Base-by-base conservation (phyloP, 2,888 invertebrate species). In the Keiferia lycopersicella region DNA sequence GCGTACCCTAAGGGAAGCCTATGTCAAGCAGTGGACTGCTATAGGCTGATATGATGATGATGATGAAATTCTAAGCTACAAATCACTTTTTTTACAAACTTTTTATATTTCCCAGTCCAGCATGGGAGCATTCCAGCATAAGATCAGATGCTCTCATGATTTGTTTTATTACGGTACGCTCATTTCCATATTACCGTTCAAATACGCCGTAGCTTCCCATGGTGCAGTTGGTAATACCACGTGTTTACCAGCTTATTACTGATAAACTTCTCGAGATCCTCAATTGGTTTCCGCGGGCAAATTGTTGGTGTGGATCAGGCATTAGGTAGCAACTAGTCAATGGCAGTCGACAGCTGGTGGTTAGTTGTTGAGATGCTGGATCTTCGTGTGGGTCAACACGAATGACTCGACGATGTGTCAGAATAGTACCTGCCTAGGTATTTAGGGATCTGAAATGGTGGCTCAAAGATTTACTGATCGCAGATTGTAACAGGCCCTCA, bases 351-450 rank as follows among this genome's bases (percentile, higher is more conserved):
- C 62, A 62, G 53, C 34, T 26, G 14, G 38, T 61, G 26, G 61
- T 61, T 61, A 65, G 63, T 76, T 80, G 80, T 73, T 75, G 67
- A 69, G 71, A 34, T 7, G 34, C 34, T 4, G 8, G 34, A 34
- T 34, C 34, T 34, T 8, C 34, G 34, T 34, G 34, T 34, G 34
- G 34, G 10, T 1, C 8, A 8, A 10, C 10, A 34, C 10, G 34
- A 34, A 34, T 8, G 3, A 34, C 34, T 34, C 6, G 30, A 30
- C 6, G 34, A 34, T 8, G 8, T 1, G 34, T 10, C 10, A 34
- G 34, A 8, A 8, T 34, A 8, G 1, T 8, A 34, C 4, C 26
- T 6, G 6, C 26, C 26, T 26, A 26, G n/a, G n/a, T n/a, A n/a
- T n/a, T 26, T 26, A 26, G 26, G 6, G 3, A 4, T 34, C 34